Evolutionary conservation across 2,888 invertebrate genomes (phyloP).

Genomic region (Morpho helenor): DNA sequence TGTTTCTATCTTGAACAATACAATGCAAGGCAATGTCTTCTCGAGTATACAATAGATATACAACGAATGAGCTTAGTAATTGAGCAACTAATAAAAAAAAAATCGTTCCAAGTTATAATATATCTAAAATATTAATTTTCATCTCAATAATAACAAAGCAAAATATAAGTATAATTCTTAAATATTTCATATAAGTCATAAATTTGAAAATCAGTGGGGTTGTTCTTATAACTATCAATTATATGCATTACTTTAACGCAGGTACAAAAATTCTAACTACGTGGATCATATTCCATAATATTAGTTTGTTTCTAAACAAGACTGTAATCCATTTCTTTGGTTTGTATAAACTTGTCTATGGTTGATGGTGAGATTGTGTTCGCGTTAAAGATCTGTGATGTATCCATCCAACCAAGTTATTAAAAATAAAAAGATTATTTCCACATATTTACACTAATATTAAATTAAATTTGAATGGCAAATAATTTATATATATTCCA

Average conservation of each 20-base stretch:
- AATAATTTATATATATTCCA: not conserved
- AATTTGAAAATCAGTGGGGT: constrained; percentile 3
- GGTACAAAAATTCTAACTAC: constrained; percentile 46
- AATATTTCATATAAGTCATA: too few species aligned
- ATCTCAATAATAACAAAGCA: too few species aligned
- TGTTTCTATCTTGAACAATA: too few species aligned
- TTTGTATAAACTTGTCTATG: constrained; percentile 6
- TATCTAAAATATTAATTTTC: too few species aligned
- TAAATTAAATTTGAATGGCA: not conserved
- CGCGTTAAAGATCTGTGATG: not conserved
- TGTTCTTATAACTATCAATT: constrained; percentile 16
- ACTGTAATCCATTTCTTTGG: constrained; percentile 20
- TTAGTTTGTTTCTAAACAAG: constrained; percentile 12
- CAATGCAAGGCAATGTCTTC: too few species aligned
- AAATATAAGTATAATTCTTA: too few species aligned
- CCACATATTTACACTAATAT: not conserved
- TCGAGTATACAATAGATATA: too few species aligned
- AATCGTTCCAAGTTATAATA: too few species aligned
- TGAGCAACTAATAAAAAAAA: too few species aligned
- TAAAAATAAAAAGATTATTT: not conserved
- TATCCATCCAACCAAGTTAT: not conserved
- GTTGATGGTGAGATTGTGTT: not conserved
- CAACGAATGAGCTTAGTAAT: too few species aligned
- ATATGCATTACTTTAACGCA: constrained; percentile 40
- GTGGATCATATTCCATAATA: constrained; percentile 1